A percentile compares a stretch with the other conserved stretches of the same genome.
These are phyloP conservation scores for Oreocharis arfaki DNA, from an alignment of 2,113 vertebrate species.

Conservation along the genomic window DNA sequence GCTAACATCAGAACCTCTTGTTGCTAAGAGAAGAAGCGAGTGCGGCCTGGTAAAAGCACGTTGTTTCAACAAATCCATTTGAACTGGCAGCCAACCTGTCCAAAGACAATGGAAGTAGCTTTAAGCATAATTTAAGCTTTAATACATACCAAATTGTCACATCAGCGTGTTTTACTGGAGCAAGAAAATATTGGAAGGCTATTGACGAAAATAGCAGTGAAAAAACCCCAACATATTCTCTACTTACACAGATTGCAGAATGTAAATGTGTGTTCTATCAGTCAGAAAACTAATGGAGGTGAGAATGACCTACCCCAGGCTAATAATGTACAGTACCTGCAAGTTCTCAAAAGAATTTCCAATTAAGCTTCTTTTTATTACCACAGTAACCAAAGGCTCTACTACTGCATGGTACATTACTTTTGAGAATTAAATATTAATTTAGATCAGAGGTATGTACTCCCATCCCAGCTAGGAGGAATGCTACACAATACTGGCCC, in stretches of 20 bases:
- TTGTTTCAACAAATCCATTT: conserved; percentile 39
- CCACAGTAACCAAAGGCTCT: neutral
- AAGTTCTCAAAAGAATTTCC: conserved; percentile 32
- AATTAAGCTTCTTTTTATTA: conserved; percentile 47
- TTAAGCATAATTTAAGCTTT: too few species aligned
- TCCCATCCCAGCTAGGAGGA: neutral
- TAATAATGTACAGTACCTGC: conserved; percentile 12
- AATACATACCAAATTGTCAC: neutral
- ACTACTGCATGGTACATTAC: conserved; percentile 8
- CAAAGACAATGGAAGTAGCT: conserved; percentile 10
- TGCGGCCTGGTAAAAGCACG: conserved; percentile 21
- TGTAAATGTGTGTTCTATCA: neutral
- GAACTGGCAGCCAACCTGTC: neutral
- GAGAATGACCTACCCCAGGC: conserved; percentile 6
- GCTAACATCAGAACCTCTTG: conserved; percentile 26
- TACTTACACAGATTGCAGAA: neutral
- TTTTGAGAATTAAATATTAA: conserved; percentile 10
- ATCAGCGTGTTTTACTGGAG: neutral
- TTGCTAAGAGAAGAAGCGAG: conserved; percentile 50
- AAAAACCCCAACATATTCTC: neutral
- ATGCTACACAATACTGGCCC: neutral
- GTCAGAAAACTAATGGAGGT: conserved; percentile 16
- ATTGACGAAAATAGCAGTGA: neutral
- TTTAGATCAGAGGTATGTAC: neutral
- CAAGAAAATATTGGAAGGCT: neutral